Evolutionary conservation across 1,140 invertebrate species (phyloP).

Genomic region (Orchesella cincta): DNA sequence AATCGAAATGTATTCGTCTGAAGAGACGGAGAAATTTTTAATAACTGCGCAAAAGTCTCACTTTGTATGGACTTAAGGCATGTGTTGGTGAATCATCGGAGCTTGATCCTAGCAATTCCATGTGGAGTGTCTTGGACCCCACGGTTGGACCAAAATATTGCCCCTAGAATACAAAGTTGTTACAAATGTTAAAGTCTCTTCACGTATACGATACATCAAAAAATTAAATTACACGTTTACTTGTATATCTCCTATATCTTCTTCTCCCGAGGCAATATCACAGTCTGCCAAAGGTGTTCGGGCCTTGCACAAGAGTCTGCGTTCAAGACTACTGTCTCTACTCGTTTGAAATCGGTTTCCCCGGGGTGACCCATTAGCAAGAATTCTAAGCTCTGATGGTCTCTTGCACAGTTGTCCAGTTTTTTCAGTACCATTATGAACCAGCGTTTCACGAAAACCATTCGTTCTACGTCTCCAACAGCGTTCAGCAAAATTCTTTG

Average conservation of each 20-base stretch:
- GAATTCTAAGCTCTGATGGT: not conserved
- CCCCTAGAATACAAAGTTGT: constrained; percentile 12
- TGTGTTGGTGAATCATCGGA: constrained; percentile 1
- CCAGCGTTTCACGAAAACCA: not conserved
- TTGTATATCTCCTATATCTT: constrained; percentile 37
- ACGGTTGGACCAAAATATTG: constrained; percentile 32
- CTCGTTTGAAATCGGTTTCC: not conserved
- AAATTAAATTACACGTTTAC: constrained; percentile 4
- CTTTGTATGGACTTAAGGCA: not conserved
- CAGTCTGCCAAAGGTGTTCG: constrained; percentile 14
- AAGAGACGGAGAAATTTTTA: too few species aligned
- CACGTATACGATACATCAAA: not conserved
- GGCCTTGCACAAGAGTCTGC: not conserved
- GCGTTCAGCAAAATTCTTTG: not conserved
- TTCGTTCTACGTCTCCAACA: not conserved
- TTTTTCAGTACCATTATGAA: not conserved
- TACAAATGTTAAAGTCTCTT: not conserved
- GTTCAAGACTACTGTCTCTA: not conserved
- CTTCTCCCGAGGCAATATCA: constrained; percentile 36
- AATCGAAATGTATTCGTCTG: too few species aligned
- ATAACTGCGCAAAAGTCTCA: too few species aligned
- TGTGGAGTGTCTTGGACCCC: not conserved
- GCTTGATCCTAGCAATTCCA: constrained; percentile 8
- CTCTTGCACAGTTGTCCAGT: not conserved
- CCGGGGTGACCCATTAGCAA: not conserved